A percentile compares a stretch with the other conserved stretches of the same genome.
phyloP scores from a whole-genome alignment of 2,888 invertebrate species.

The Punctoribates punctum region DNA sequence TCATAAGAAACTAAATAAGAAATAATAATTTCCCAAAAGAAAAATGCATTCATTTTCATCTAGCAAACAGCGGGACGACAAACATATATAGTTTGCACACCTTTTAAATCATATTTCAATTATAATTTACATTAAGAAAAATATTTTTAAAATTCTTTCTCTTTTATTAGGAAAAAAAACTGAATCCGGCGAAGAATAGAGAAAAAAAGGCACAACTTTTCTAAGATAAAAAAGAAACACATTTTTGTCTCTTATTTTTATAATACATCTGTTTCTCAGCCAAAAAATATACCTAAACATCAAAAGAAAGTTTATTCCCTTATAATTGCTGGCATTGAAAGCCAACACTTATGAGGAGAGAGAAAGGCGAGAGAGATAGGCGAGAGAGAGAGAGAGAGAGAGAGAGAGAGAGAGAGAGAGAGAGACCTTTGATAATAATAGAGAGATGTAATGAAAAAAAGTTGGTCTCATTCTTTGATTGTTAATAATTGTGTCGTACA shows the following conservation, averaged over 20 bases:
- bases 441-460: slow-evolving; percentile 7
- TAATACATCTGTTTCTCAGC: not conserved
- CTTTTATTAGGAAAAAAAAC: not conserved
- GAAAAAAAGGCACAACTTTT: too few relatives aligned
- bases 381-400: slow-evolving; percentile 7
- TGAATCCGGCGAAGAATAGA: too few relatives aligned
- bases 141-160: not conserved
- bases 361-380: not conserved
- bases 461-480: slow-evolving; percentile 6
- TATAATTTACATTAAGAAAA: not conserved
- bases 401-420: slow-evolving; percentile 25
- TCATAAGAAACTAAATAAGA: too few relatives aligned
- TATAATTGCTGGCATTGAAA: slow-evolving; percentile 28
- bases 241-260: not conserved
- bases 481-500: not conserved
- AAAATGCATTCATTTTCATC: too few relatives aligned
- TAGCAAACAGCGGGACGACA: not conserved
- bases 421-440: not conserved
- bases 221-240: not conserved
- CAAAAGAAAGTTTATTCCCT: slow-evolving; percentile 30
- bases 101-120: not conserved
- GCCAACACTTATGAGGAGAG: not conserved
- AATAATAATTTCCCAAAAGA: too few relatives aligned
- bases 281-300: slow-evolving; percentile 3
- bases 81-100: not conserved